Evolutionary conservation across 2,888 invertebrate genomes (phyloP).

Genomic region (Girardia tigrina): DNA sequence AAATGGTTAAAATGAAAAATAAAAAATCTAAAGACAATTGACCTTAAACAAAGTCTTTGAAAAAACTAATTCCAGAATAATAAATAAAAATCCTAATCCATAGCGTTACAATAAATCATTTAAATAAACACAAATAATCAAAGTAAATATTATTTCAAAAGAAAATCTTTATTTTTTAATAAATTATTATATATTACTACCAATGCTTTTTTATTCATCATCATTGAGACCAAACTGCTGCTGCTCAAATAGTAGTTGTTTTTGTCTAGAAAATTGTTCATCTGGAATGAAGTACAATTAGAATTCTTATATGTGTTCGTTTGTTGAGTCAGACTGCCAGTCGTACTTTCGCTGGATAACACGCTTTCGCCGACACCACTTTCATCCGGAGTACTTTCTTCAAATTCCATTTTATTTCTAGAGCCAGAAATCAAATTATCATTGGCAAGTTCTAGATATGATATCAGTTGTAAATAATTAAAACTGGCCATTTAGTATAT

Average conservation of each 20-base stretch:
- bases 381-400: slow-evolving; percentile 31
- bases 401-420: neutral
- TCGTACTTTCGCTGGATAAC: slow-evolving; percentile 31
- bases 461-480: neutral
- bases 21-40: no score
- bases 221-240: neutral
- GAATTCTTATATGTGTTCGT: slow-evolving; percentile 14
- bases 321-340: neutral
- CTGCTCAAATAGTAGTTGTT: slow-evolving; percentile 9
- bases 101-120: no score
- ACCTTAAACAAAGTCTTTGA: no score
- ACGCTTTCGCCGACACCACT: slow-evolving; percentile 34
- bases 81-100: no score
- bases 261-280: neutral
- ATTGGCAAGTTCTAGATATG: neutral
- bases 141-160: no score
- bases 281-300: slow-evolving; percentile 10
- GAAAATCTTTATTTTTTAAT: no score
- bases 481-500: neutral
- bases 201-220: neutral
- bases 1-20: no score
- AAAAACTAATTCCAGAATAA: no score
- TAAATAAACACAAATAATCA: no score
- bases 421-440: neutral
- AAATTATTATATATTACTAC: no score